Conservation (phyloP, 2,888 invertebrate genomes). For the Saturnia pavonia region DNA sequence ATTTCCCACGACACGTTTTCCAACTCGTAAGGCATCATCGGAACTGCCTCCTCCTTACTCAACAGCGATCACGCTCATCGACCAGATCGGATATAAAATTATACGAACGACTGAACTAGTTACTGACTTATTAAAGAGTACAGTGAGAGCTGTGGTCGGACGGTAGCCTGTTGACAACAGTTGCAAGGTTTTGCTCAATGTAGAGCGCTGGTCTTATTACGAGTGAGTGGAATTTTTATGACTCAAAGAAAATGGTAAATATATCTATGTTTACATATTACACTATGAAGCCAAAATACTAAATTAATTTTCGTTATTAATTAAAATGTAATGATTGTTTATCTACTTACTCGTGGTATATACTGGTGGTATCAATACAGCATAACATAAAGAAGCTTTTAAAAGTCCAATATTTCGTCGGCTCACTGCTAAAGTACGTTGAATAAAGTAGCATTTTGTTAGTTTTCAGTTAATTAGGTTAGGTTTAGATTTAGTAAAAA, state of each 20-base stretch:
- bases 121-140: constrained; percentile 70
- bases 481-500: no score
- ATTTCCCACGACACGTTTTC: constrained; percentile 59
- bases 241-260: background rate
- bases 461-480: no score
- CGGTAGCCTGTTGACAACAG: constrained; percentile 33
- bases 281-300: no score
- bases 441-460: no score
- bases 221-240: background rate
- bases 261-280: background rate
- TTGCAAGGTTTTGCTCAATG: background rate
- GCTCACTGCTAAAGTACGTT: no score
- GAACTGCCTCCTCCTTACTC: constrained; percentile 56
- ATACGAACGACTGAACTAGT: constrained; percentile 75
- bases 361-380: background rate
- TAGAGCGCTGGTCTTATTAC: constrained; percentile 9
- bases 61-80: constrained; percentile 72
- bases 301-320: no score
- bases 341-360: no score
- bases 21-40: constrained; percentile 50
- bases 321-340: no score
- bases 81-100: constrained; percentile 76
- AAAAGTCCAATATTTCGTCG: background rate
- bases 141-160: constrained; percentile 72
- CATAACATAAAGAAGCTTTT: background rate